phyloP scores from a whole-genome alignment of 2,797 vertebrate genomes.

The Delichon dasypus region DNA sequence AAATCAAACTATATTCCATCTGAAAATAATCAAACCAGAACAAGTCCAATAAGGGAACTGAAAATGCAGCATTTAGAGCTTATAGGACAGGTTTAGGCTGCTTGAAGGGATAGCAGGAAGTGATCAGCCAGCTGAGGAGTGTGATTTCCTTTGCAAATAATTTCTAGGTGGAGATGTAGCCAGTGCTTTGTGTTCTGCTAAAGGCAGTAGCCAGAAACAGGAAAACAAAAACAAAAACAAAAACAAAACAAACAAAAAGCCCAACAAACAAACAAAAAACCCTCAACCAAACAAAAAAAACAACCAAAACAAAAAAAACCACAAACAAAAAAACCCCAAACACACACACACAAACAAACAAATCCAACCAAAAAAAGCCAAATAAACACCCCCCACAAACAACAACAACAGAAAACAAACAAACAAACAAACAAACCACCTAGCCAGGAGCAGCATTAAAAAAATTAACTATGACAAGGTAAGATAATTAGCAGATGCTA shows the following conservation, averaged over 20 bases:
- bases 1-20: not conserved
- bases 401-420: too few relatives aligned
- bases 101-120: not conserved
- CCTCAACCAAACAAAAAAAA: too few relatives aligned
- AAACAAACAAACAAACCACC: too few relatives aligned
- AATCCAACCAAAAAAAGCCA: too few relatives aligned
- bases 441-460: not conserved
- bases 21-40: not conserved
- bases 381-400: too few relatives aligned
- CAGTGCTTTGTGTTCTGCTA: not conserved
- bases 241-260: too few relatives aligned
- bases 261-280: too few relatives aligned
- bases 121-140: not conserved
- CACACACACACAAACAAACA: too few relatives aligned
- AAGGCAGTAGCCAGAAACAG: not conserved
- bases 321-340: too few relatives aligned
- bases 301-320: not conserved
- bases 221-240: too few relatives aligned
- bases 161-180: not conserved
- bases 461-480: not conserved
- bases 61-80: not conserved
- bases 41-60: not conserved
- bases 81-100: not conserved
- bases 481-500: slow-evolving; percentile 15
- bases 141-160: slow-evolving; percentile 14